Conservation (phyloP, 2,797 vertebrate genomes). For the Tarsius wallacei region DNA sequence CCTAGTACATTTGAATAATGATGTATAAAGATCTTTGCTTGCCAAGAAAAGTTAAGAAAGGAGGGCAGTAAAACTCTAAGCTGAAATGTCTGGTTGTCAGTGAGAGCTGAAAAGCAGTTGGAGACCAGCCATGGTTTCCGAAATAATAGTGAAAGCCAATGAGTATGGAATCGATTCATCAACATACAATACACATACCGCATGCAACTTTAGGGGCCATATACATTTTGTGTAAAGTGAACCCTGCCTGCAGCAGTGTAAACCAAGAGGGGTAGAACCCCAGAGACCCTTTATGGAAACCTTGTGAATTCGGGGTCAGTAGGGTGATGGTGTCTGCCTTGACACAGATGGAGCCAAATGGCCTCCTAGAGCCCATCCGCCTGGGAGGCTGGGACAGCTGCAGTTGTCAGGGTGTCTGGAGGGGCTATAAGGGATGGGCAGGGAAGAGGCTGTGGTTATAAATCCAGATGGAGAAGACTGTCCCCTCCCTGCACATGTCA, state of each 20-base stretch:
- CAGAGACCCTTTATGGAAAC: not conserved
- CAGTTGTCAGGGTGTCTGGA: too few relatives aligned
- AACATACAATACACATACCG: not conserved
- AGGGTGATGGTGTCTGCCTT: not conserved
- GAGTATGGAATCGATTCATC: not conserved
- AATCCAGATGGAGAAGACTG: not conserved
- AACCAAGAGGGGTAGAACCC: not conserved
- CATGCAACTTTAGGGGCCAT: not conserved
- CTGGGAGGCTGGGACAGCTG: not conserved
- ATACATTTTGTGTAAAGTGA: not conserved
- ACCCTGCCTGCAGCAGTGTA: not conserved
- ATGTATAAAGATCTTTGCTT: not conserved
- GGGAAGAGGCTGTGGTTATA: not conserved
- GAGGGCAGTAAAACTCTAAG: too few relatives aligned
- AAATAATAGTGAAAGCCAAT: not conserved
- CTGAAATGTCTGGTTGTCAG: not conserved
- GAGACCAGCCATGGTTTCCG: not conserved
- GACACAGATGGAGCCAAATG: not conserved
- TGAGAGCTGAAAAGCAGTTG: not conserved
- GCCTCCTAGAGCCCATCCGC: not conserved
- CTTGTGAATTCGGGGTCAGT: not conserved
- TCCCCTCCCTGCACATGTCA: fast-evolving
- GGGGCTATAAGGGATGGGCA: not conserved
- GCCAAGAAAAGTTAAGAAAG: not conserved
- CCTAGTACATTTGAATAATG: not conserved